Conservation (phyloP, 2,888 invertebrate genomes). For the Nipponacmea schrenckii region DNA sequence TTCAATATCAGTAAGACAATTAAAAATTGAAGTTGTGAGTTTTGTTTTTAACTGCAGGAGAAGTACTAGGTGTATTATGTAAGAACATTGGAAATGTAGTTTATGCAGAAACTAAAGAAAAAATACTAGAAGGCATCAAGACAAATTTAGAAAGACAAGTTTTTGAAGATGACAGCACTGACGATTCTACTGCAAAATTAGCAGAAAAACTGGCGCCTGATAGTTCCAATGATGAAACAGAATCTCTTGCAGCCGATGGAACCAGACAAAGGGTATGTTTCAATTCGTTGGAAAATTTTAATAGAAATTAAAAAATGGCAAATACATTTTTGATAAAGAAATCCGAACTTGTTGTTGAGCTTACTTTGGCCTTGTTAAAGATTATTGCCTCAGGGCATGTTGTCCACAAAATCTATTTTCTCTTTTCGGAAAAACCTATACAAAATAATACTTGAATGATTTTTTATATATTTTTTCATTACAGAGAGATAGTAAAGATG, state of each 20-base stretch:
- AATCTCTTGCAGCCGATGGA: background rate
- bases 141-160: conserved; percentile 68
- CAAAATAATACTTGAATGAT: too few relatives aligned
- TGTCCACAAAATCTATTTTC: too few relatives aligned
- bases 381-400: too few relatives aligned
- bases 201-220: background rate
- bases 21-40: too few relatives aligned
- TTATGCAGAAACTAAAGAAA: conserved; percentile 61
- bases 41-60: conserved; percentile 55
- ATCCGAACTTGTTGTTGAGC: too few relatives aligned
- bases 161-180: conserved; percentile 30
- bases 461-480: conserved; percentile 28
- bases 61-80: conserved; percentile 69
- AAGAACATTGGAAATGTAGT: conserved; percentile 63
- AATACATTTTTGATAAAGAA: too few relatives aligned
- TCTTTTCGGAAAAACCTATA: too few relatives aligned
- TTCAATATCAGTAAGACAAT: too few relatives aligned
- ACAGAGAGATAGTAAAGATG: conserved; percentile 65
- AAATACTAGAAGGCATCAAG: conserved; percentile 66
- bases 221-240: too few relatives aligned
- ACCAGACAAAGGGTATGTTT: background rate
- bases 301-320: too few relatives aligned
- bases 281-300: too few relatives aligned
- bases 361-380: too few relatives aligned
- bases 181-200: conserved; percentile 17